A percentile compares a stretch with the other conserved stretches of the same genome.
Conservation (phyloP, 1,140 invertebrate species). For the Pseudachorutes palmiensis region DNA sequence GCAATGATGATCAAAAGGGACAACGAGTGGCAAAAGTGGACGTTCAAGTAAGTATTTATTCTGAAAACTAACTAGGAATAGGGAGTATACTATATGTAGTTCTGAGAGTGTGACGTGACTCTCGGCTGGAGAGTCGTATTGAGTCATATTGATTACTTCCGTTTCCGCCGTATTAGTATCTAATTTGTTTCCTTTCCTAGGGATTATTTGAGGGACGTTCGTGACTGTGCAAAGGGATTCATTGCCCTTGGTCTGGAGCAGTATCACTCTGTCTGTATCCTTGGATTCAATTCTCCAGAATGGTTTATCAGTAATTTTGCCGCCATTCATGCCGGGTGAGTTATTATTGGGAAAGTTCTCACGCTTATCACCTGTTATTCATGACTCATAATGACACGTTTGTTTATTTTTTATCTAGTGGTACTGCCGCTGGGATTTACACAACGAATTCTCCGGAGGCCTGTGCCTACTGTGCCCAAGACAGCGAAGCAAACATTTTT, state of each 20-base stretch:
- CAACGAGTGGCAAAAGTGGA: conserved; percentile 53
- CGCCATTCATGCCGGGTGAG: conserved; percentile 83
- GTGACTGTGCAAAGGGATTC: conserved; percentile 74
- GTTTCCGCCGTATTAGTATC: conserved; percentile 83
- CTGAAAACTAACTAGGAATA: not conserved
- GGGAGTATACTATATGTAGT: too few species aligned
- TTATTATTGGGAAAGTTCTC: conserved; percentile 21
- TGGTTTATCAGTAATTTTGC: conserved; percentile 82
- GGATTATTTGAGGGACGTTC: conserved; percentile 65
- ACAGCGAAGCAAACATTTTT: conserved; percentile 71
- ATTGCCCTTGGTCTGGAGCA: conserved; percentile 74
- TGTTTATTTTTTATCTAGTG: conserved; percentile 47
- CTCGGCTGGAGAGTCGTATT: too few species aligned
- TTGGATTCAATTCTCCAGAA: conserved; percentile 85
- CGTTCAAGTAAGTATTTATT: conserved; percentile 53
- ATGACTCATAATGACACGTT: not conserved
- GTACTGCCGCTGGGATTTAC: conserved; percentile 81
- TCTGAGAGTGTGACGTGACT: not conserved
- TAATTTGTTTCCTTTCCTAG: conserved; percentile 43
- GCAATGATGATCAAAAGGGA: conserved; percentile 59
- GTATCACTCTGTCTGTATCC: conserved; percentile 71
- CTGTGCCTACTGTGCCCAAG: conserved; percentile 64
- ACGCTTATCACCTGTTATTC: not conserved
- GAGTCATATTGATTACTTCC: conserved; percentile 69
- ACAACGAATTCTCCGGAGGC: conserved; percentile 82